These are phyloP conservation scores for Gortyna flavago DNA, from an alignment of 2,888 invertebrate genomes.

Conservation along the genomic window DNA sequence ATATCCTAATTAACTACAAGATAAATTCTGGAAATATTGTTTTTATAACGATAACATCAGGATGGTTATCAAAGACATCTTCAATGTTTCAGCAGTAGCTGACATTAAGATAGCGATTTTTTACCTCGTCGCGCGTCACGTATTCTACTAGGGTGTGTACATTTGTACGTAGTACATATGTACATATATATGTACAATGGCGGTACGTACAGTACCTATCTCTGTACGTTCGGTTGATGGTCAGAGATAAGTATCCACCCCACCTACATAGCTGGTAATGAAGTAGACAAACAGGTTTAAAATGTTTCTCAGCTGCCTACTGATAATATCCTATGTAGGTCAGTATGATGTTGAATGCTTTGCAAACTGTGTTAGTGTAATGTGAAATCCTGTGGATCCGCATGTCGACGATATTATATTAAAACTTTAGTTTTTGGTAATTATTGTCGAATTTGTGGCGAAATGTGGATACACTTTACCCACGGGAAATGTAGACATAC, in stretches of 20 bases:
- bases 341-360: not conserved
- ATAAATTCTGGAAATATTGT: slow-evolving; percentile 13
- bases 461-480: not conserved
- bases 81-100: slow-evolving; percentile 31
- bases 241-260: too few species aligned
- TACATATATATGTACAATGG: not conserved
- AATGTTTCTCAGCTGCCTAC: not conserved
- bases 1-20: slow-evolving; percentile 19
- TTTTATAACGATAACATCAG: slow-evolving; percentile 42
- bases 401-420: not conserved
- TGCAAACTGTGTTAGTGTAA: not conserved
- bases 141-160: slow-evolving; percentile 6
- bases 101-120: slow-evolving; percentile 20
- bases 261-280: too few species aligned
- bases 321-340: not conserved
- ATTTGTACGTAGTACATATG: not conserved
- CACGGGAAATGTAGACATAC: not conserved
- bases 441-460: not conserved
- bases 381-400: not conserved
- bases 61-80: slow-evolving; percentile 18
- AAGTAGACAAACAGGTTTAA: not conserved
- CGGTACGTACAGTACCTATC: not conserved
- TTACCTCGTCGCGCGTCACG: not conserved
- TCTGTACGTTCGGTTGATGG: not conserved
- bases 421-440: not conserved